phyloP scores from a whole-genome alignment of 2,797 vertebrate species.

The Phoxinus dragarum region DNA sequence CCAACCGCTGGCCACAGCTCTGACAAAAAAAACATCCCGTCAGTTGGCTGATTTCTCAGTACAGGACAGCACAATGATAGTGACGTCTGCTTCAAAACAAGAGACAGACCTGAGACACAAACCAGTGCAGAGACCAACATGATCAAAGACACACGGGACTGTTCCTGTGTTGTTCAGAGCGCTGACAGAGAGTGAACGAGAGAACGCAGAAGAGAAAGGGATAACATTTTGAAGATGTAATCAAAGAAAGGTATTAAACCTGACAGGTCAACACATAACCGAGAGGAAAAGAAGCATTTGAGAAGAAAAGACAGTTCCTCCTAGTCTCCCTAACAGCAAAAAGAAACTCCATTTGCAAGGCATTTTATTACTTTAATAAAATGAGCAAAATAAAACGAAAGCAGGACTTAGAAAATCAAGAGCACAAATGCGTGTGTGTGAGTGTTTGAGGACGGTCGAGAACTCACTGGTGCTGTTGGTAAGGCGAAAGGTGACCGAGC shows the following conservation, averaged over 20 bases:
- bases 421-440: background rate
- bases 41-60: background rate
- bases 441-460: background rate
- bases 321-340: background rate
- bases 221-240: constrained; percentile 6
- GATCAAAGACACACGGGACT: constrained; percentile 41
- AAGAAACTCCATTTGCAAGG: background rate
- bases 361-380: background rate
- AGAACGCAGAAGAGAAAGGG: constrained; percentile 2
- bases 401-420: background rate
- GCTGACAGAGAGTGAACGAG: constrained; percentile 20
- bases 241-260: constrained; percentile 37
- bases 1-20: background rate
- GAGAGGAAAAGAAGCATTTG: background rate
- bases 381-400: background rate
- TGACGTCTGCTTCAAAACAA: background rate
- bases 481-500: constrained; percentile 91
- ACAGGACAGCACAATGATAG: background rate
- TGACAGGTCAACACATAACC: constrained; percentile 32
- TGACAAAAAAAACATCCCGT: background rate
- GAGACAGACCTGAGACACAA: constrained; percentile 15
- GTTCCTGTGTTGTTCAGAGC: constrained; percentile 22
- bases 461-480: constrained; percentile 92
- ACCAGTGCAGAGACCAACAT: constrained; percentile 28
- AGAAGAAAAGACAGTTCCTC: background rate